Evolutionary conservation across 2,888 invertebrate species (phyloP).

Genomic region (Onchidella celtica): DNA sequence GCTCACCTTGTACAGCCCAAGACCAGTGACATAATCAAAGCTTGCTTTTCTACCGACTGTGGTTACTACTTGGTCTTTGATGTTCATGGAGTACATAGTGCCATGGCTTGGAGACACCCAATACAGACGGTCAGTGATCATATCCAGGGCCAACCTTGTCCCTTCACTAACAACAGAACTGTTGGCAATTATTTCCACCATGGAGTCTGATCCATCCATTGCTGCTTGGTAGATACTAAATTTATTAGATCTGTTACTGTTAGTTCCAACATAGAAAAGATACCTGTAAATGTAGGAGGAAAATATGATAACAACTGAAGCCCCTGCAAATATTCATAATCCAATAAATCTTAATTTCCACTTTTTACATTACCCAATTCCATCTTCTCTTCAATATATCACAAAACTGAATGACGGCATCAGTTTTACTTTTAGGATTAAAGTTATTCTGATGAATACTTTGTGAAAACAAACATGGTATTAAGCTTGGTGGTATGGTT

Average conservation of each 20-base stretch:
- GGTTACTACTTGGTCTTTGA: neutral
- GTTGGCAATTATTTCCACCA: conserved; percentile 58
- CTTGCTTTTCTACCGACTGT: no score
- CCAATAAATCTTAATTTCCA: no score
- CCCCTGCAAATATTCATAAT: neutral
- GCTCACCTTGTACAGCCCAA: conserved; percentile 88
- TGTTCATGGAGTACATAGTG: neutral
- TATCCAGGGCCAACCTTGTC: conserved; percentile 92
- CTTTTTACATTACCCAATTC: no score
- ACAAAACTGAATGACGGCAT: no score
- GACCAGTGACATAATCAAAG: conserved; percentile 84
- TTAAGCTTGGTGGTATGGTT: no score
- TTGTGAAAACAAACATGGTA: no score
- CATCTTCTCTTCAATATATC: no score
- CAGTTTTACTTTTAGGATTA: no score
- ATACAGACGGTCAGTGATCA: conserved; percentile 89
- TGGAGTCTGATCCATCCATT: conserved; percentile 90
- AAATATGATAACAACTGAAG: neutral
- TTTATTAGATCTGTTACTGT: neutral
- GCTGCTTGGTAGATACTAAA: conserved; percentile 75
- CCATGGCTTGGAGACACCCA: conserved; percentile 83
- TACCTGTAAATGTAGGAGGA: conserved; percentile 9
- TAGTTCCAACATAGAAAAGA: conserved; percentile 36
- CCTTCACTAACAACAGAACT: conserved; percentile 89
- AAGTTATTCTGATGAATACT: no score